These are phyloP conservation scores for Periplaneta americana DNA, from an alignment of 1,140 invertebrate genomes.

Conservation along the genomic window DNA sequence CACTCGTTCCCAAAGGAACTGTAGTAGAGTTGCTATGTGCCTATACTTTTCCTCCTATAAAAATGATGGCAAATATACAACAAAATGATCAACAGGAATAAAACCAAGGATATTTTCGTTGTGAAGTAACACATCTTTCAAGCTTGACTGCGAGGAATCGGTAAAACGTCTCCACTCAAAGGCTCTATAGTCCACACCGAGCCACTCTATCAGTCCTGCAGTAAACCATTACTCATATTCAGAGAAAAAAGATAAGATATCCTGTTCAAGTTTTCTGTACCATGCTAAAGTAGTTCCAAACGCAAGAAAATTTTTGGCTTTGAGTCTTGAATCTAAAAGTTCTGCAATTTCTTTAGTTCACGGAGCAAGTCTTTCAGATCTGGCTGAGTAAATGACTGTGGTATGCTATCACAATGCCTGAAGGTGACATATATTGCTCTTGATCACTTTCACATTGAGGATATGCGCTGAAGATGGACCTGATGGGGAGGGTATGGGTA, in stretches of 20 bases:
- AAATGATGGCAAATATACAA: too few relatives aligned
- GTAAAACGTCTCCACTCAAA: slow-evolving; percentile 30
- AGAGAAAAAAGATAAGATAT: slow-evolving; percentile 19
- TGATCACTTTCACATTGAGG: too few relatives aligned
- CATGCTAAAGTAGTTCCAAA: slow-evolving; percentile 12
- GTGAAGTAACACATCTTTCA: slow-evolving; percentile 34
- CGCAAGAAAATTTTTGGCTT: slow-evolving; percentile 18
- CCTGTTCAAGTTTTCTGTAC: slow-evolving; percentile 15
- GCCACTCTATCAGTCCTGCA: slow-evolving; percentile 26
- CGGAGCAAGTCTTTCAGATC: background rate
- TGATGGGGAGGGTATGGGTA: too few relatives aligned
- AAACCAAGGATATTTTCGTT: slow-evolving; percentile 32
- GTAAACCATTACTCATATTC: slow-evolving; percentile 25
- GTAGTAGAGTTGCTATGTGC: too few relatives aligned
- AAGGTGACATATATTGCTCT: too few relatives aligned
- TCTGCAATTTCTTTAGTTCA: slow-evolving; percentile 17
- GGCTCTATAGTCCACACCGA: slow-evolving; percentile 23
- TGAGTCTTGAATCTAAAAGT: slow-evolving; percentile 18
- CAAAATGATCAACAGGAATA: slow-evolving; percentile 31
- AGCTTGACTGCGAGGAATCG: slow-evolving; percentile 28
- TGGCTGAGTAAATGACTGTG: background rate
- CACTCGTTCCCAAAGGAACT: too few relatives aligned
- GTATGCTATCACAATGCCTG: too few relatives aligned
- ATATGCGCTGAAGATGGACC: too few relatives aligned
- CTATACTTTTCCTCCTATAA: too few relatives aligned